Evolutionary conservation across 2,888 invertebrate species (phyloP), one percentile per base, ranked within the genome.

Genomic region (Pammene aurita): DNA sequence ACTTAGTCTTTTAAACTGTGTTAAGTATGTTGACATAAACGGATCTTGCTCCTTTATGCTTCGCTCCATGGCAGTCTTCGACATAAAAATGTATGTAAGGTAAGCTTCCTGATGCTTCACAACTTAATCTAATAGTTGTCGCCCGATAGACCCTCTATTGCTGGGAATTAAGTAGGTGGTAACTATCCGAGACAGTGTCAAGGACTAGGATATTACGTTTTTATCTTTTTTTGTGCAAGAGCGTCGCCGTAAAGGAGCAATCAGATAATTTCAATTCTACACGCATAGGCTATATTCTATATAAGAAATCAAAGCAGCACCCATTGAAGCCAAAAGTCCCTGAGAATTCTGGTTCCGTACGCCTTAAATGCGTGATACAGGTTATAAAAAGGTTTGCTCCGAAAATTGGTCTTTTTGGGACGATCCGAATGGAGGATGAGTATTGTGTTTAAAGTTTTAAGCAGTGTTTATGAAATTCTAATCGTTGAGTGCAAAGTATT

Each of bases 211-310:
- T 5, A 1, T 38, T 6, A 6, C 38, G 7, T 38, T 46, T 14
- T 6, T 5, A 46, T 46, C 6, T 5, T 46, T n/a, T 44, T 14
- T 46, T n/a, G 2, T 44, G 34, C 58, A 58, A 58, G 10, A 11
- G 57, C 41, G n/a, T 18, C 13, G 44, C 9, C 9, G 26, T 58
- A 58, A 14, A 46, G 34, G 34, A 60, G 58, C 44, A 26, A 35
- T 7, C 7, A 67, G 72, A 72, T 54, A 76, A 74, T 78, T 55
- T 85, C 80, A 82, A 84, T 81, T 84, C 83, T 80, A 83, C 76
- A 26, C 4, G 26, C 26, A 26, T 84, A 35, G 76, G 70, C 75
- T 48, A 58, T 10, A 7, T 52, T 50, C 6, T 18, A 52, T 9
- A 16, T 42, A 58, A 11, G 26, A 64, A 64, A 64, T 42, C 10